phyloP scores from a whole-genome alignment of 2,797 vertebrate genomes.

The Leontopithecus rosalia region DNA sequence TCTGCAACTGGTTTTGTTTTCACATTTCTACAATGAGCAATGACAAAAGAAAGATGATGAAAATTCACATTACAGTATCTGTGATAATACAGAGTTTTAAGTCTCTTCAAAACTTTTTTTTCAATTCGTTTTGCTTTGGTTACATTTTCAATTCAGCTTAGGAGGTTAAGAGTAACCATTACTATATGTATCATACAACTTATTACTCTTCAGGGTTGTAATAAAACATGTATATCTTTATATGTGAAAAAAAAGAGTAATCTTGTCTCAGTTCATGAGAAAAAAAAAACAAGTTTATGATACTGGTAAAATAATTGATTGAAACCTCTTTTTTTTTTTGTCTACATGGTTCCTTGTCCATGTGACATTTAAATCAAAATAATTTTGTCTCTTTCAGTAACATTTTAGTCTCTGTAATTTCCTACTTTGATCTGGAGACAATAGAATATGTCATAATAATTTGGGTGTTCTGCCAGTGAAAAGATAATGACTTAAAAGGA shows the following conservation, averaged over 20 bases:
- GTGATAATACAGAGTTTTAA: neutral
- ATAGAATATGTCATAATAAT: neutral
- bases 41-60: neutral
- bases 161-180: neutral
- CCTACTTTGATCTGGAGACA: neutral
- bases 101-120: neutral
- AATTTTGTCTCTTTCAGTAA: neutral
- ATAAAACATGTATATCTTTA: neutral
- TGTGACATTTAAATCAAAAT: neutral
- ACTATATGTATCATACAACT: neutral
- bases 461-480: neutral
- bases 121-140: neutral
- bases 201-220: neutral
- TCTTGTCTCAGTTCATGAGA: neutral
- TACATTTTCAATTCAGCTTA: neutral
- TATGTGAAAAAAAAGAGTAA: neutral
- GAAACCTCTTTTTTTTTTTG: neutral
- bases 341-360: neutral
- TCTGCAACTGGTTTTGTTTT: neutral
- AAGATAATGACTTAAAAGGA: neutral
- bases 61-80: neutral
- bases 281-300: neutral
- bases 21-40: neutral
- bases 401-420: neutral
- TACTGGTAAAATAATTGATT: neutral